A percentile compares a stretch with the other conserved stretches of the same genome.
phyloP scores from a whole-genome alignment of 2,113 vertebrate species.

The Sarotherodon lohbergeri region DNA sequence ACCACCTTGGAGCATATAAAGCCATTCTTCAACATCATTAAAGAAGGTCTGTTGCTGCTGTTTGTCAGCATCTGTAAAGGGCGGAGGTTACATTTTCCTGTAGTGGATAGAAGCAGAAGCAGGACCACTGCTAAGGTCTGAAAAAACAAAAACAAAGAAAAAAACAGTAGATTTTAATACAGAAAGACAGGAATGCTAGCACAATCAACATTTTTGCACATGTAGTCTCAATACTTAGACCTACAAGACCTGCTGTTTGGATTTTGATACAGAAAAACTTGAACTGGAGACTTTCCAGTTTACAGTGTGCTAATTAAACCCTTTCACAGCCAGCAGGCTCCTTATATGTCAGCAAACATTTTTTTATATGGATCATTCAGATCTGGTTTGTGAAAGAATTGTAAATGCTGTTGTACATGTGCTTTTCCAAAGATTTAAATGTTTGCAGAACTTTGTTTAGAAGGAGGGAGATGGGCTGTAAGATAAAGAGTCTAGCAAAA shows the following conservation, averaged over 20 bases:
- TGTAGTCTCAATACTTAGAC: background rate
- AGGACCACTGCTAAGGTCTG: background rate
- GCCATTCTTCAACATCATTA: background rate
- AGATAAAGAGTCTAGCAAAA: background rate
- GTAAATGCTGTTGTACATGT: background rate
- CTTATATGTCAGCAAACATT: background rate
- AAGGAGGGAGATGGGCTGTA: background rate
- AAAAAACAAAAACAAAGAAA: background rate
- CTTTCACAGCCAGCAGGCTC: background rate
- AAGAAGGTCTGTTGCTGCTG: background rate
- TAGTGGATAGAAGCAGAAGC: background rate
- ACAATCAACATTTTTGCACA: background rate
- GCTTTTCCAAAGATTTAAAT: background rate
- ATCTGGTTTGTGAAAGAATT: background rate
- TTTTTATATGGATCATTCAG: background rate
- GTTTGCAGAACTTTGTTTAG: background rate
- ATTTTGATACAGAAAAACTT: background rate
- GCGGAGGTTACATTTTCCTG: background rate
- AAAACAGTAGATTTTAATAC: fast-evolving
- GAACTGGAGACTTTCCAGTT: background rate
- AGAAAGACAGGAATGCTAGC: background rate
- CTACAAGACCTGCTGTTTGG: background rate
- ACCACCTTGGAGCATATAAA: background rate
- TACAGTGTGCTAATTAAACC: background rate
- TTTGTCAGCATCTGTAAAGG: background rate